Evolutionary conservation across 2,888 invertebrate genomes (phyloP).

Genomic region (Pherbina coryleti): DNA sequence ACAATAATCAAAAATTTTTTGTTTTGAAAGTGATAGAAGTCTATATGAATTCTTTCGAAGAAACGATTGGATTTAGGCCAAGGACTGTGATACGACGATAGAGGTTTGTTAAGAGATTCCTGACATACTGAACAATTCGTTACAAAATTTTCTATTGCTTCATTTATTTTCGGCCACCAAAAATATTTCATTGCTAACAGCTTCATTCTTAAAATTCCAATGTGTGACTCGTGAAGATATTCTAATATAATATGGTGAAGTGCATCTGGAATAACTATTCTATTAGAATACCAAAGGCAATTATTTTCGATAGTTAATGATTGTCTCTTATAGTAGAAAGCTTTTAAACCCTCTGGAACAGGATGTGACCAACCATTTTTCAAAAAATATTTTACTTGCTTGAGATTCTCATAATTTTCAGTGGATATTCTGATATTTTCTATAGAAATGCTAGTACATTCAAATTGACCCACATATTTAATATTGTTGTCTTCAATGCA

Average conservation of each 20-base stretch:
- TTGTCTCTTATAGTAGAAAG: background rate
- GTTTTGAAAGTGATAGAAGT: slow-evolving; percentile 34
- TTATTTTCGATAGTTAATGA: slow-evolving; percentile 13
- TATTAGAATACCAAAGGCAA: slow-evolving; percentile 29
- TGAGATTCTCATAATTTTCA: too few relatives aligned
- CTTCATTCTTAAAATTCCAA: slow-evolving; percentile 55
- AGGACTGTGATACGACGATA: slow-evolving; percentile 7
- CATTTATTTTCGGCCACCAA: slow-evolving; percentile 49
- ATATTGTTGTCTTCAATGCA: slow-evolving; percentile 8
- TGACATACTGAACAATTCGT: slow-evolving; percentile 18
- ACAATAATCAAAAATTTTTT: slow-evolving; percentile 27
- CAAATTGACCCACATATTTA: background rate
- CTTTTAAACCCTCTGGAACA: background rate
- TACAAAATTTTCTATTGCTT: slow-evolving; percentile 50
- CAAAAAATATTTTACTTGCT: background rate
- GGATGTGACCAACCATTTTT: background rate
- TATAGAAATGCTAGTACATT: background rate
- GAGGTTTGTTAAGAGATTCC: background rate
- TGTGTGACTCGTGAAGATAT: slow-evolving; percentile 50
- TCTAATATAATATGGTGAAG: slow-evolving; percentile 43
- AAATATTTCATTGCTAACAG: slow-evolving; percentile 51
- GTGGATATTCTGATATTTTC: too few relatives aligned
- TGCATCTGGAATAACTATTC: slow-evolving; percentile 44
- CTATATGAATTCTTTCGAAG: slow-evolving; percentile 42
- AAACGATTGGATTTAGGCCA: slow-evolving; percentile 10